phyloP scores from a whole-genome alignment of 1,140 invertebrate genomes.

The Apis florea region DNA sequence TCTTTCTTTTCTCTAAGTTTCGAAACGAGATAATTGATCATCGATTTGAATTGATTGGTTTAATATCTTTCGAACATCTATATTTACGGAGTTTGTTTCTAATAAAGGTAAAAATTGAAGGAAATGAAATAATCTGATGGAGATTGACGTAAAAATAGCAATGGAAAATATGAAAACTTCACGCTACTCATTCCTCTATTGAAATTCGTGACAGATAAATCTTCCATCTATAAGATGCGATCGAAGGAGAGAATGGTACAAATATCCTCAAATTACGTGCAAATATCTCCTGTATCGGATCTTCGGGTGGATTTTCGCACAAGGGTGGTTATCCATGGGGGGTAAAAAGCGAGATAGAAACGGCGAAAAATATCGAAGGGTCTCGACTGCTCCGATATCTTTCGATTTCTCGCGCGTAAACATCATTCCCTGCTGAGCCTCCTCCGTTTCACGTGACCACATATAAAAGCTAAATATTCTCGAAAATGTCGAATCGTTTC shows the following conservation, averaged over 20 bases:
- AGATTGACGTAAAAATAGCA: too few relatives aligned
- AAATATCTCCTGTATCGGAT: conserved; percentile 70
- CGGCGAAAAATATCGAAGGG: conserved; percentile 41
- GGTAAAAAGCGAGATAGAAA: conserved; percentile 57
- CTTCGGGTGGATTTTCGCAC: conserved; percentile 62
- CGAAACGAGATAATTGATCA: too few relatives aligned
- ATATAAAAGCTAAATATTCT: not conserved
- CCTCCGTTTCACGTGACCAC: not conserved
- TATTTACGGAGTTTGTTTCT: too few relatives aligned
- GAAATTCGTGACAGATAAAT: conserved; percentile 37
- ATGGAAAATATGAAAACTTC: conserved; percentile 1
- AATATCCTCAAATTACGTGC: conserved; percentile 69
- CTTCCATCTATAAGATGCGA: conserved; percentile 21
- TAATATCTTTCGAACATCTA: too few relatives aligned
- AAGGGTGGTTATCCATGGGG: conserved; percentile 58
- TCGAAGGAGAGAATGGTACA: conserved; percentile 53
- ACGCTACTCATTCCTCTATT: not conserved
- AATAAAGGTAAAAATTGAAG: not conserved
- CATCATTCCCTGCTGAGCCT: conserved; percentile 45
- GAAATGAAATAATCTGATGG: not conserved
- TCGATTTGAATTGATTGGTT: too few relatives aligned
- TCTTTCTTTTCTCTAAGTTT: too few relatives aligned
- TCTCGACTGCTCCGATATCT: conserved; percentile 53
- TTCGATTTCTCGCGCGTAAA: conserved; percentile 61
- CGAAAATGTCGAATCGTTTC: not conserved